These are phyloP conservation scores for Balanococcus diminutus DNA, from an alignment of 2,888 invertebrate genomes.

Conservation along the genomic window DNA sequence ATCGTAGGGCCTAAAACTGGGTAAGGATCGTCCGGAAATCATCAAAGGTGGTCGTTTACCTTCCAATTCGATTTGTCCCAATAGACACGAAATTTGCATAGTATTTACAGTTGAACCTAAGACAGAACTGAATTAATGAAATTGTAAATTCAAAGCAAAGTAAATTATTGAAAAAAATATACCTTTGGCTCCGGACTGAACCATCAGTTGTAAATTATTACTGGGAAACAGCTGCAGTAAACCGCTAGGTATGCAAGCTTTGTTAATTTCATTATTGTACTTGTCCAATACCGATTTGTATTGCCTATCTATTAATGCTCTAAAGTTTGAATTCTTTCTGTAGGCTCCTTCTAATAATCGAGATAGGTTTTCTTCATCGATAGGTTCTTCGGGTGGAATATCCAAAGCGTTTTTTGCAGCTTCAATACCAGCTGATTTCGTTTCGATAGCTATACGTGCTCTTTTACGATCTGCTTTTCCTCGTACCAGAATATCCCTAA, in stretches of 20 bases:
- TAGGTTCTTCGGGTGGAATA: conserved; percentile 65
- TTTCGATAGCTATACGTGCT: conserved; percentile 70
- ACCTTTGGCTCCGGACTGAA: conserved; percentile 95
- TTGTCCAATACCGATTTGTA: conserved; percentile 81
- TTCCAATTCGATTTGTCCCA: conserved; percentile 98
- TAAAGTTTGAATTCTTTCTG: conserved; percentile 75
- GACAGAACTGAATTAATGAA: not conserved
- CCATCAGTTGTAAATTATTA: conserved; percentile 98
- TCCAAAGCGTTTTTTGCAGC: conserved; percentile 76
- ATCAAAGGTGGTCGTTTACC: conserved; percentile 94
- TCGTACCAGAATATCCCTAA: conserved; percentile 89
- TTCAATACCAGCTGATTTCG: conserved; percentile 68
- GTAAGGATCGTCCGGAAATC: conserved; percentile 89
- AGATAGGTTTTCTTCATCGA: conserved; percentile 66
- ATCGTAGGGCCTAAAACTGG: conserved; percentile 89
- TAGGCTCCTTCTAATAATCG: conserved; percentile 75
- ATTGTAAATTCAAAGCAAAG: not conserved
- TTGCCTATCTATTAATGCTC: conserved; percentile 79
- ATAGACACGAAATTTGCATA: conserved; percentile 96
- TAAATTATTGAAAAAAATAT: conserved; percentile 61
- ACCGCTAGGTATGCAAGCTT: conserved; percentile 82
- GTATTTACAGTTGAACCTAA: conserved; percentile 86
- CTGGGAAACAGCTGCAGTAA: conserved; percentile 85
- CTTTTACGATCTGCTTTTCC: conserved; percentile 75
- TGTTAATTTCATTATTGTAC: conserved; percentile 89